A percentile compares a stretch with the other conserved stretches of the same genome.
Evolutionary conservation across 2,113 vertebrate species (phyloP).

Genomic region (Speoplatyrhinus poulsoni): DNA sequence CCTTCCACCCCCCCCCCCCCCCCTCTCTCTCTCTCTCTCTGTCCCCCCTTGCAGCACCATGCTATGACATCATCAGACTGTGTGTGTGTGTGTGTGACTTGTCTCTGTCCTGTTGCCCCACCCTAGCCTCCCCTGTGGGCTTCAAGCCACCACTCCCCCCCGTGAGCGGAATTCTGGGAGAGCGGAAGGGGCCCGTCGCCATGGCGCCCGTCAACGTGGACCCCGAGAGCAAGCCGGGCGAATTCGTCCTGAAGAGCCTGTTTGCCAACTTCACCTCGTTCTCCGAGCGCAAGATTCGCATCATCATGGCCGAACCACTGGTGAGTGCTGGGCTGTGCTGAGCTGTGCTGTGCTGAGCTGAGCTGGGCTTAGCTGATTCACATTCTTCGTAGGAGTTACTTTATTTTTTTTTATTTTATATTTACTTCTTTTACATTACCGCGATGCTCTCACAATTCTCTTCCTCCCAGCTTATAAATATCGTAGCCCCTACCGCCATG

Average conservation of each 20-base stretch:
- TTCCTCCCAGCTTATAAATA: not conserved
- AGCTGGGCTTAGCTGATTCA: conserved; percentile 16
- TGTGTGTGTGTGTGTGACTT: conserved; percentile 4
- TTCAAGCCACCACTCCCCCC: conserved; percentile 86
- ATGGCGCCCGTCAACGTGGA: conserved; percentile 94
- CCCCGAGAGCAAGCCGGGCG: conserved; percentile 97
- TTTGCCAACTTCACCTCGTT: conserved; percentile 96
- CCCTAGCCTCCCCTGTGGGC: conserved; percentile 90
- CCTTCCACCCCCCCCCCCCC: conserved; percentile 72
- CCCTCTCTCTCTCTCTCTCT: not conserved
- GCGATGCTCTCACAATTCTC: not conserved
- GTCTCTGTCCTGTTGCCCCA: conserved; percentile 5
- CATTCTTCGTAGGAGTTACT: not conserved
- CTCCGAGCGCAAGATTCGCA: conserved; percentile 96
- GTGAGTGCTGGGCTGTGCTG: conserved; percentile 73
- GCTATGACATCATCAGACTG: not conserved
- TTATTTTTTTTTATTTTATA: too few relatives aligned
- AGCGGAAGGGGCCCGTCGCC: conserved; percentile 88
- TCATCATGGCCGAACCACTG: conserved; percentile 98
- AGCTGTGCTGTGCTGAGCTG: conserved; percentile 11
- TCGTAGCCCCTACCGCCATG: not conserved
- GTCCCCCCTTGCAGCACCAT: not conserved
- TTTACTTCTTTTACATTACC: too few relatives aligned
- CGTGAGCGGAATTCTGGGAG: conserved; percentile 82
- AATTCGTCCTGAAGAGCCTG: conserved; percentile 96